phyloP scores from a whole-genome alignment of 1,140 invertebrate species.

The Stenopsyche tienmushanensis region DNA sequence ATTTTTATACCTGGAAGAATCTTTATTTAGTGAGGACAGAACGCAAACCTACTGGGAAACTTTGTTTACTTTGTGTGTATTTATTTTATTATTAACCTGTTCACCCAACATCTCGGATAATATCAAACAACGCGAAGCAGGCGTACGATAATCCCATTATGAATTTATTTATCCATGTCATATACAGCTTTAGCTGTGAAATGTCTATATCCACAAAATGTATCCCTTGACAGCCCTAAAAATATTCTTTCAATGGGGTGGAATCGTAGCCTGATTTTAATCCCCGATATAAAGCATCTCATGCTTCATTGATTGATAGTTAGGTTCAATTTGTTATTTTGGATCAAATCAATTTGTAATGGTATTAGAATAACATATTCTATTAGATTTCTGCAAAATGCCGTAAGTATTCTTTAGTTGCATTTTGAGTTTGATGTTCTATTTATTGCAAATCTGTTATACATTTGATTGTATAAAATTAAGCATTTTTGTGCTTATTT shows the following conservation, averaged over 20 bases:
- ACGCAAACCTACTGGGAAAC: constrained; percentile 12
- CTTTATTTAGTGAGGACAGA: constrained; percentile 22
- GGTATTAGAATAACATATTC: too few relatives aligned
- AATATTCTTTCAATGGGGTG: too few relatives aligned
- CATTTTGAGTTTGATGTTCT: too few relatives aligned
- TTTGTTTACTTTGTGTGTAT: constrained; percentile 13
- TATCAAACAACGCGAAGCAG: background rate
- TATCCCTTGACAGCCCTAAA: too few relatives aligned
- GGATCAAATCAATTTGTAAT: background rate
- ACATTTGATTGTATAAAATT: too few relatives aligned
- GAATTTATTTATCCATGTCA: constrained; percentile 18
- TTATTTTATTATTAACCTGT: constrained; percentile 27
- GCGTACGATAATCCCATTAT: constrained; percentile 16
- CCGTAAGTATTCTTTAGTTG: too few relatives aligned
- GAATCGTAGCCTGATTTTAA: too few relatives aligned
- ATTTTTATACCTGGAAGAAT: constrained; percentile 6
- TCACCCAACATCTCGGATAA: background rate
- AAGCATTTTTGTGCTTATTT: too few relatives aligned
- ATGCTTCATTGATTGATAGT: background rate
- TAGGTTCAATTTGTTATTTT: background rate
- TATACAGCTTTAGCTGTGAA: background rate
- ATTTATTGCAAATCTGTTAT: too few relatives aligned
- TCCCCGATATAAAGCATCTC: too few relatives aligned
- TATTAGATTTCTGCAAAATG: too few relatives aligned
- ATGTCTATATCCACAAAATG: background rate